Evolutionary conservation across 2,113 vertebrate species (phyloP), one percentile per base, ranked within the genome.

Genomic region (Sturnira hondurensis): DNA sequence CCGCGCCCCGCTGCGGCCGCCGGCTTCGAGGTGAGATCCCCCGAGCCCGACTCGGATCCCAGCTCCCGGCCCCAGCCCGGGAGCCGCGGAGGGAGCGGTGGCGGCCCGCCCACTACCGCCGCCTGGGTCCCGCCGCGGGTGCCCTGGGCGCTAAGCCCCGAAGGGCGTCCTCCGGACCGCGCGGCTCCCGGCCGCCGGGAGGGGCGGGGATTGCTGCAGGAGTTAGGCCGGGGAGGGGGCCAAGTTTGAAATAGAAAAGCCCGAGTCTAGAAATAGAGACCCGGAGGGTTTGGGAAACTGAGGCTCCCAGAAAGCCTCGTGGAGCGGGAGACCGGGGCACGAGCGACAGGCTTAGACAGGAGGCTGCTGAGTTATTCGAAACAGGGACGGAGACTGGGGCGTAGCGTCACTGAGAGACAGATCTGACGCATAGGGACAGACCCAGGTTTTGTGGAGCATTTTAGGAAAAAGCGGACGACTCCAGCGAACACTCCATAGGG

Each of bases 21-120:
- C 93, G 11, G 77, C 91, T 56, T 89, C 26, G 95, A 97, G 97
- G 96, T 96, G 97, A 96, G 96, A 77, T 85, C 82, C 88, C 91
- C 61, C 19, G 67, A 47, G 5, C 88, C 43, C 19, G 22, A 84
- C 84, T 78, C 80, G 17, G 14, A 26, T 41, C 70, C 58, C 31
- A 0, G 43, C 56, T 5, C 36, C 61, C 36, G 33, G 43, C 58
- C 38, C 19, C 54, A 7, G 10, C 45, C 47, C 71, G 20, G 36
- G 11, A 56, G 45, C 36, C 33, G 36, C 50, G 31, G 38, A 26
- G 36, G 17, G 81, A 67, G 41, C 81, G 7, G 13, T 4, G 13
- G 33, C 41, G 17, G 58, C n/a, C 47, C 17, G 26, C 77, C 58
- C 43, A 82, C n/a, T 5, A 13, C 24, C 81, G 77, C n/a, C 28